These are phyloP conservation scores for Candoia aspera DNA, from an alignment of 2,113 vertebrate species.

Conservation along the genomic window DNA sequence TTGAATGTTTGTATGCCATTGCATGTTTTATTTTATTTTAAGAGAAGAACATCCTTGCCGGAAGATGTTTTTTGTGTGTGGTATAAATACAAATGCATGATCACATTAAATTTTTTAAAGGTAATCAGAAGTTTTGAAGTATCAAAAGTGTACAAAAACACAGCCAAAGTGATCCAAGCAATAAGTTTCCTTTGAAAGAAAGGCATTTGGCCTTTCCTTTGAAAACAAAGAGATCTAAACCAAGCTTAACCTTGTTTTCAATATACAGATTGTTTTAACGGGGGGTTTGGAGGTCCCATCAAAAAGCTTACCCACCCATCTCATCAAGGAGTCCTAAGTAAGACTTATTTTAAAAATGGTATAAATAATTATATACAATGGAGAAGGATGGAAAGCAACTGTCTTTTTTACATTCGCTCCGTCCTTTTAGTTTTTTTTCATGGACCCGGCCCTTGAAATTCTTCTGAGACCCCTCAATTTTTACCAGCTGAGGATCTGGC, in stretches of 20 bases:
- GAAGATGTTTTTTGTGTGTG: background rate
- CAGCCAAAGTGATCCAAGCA: background rate
- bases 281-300: background rate
- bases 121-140: background rate
- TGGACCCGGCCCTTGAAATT: background rate
- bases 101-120: background rate
- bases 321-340: background rate
- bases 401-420: background rate
- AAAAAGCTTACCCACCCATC: background rate
- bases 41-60: background rate
- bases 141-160: background rate
- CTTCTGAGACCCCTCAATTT: conserved; percentile 12
- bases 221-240: background rate
- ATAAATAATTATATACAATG: conserved; percentile 9
- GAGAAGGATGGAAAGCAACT: background rate
- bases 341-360: background rate
- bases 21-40: background rate
- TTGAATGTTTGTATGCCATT: background rate
- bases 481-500: conserved; percentile 45
- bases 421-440: background rate
- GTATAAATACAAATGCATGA: background rate
- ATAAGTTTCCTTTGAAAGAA: background rate
- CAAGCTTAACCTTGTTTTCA: no score
- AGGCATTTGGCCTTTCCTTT: background rate
- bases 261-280: background rate